A percentile compares a stretch with the other conserved stretches of the same genome.
phyloP scores from a whole-genome alignment of 53 echinoderm and acorn worm genomes.

The Patiria pectinifera region DNA sequence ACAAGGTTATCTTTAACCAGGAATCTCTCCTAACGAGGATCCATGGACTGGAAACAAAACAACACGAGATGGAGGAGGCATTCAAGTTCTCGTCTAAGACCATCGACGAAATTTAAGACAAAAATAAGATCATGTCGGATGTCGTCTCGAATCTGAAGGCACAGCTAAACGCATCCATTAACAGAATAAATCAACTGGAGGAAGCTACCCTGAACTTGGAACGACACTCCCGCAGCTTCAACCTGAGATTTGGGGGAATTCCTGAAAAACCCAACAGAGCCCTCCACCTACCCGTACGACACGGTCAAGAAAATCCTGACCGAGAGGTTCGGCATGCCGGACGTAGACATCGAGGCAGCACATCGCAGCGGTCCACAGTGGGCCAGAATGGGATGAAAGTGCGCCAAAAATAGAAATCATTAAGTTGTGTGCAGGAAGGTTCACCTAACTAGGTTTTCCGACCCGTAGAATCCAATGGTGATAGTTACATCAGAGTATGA shows the following conservation, averaged over 20 bases:
- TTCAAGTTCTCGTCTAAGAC: constrained; percentile 1
- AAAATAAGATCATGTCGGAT: constrained; percentile 11
- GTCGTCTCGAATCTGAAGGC: neutral
- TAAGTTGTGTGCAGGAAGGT: neutral
- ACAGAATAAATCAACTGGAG: neutral
- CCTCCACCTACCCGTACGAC: neutral
- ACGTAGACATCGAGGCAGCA: constrained; percentile 10
- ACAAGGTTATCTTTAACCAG: neutral
- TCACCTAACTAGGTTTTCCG: neutral
- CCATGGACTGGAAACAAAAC: neutral
- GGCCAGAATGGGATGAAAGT: constrained; percentile 23
- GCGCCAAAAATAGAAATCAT: constrained; percentile 17
- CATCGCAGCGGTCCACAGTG: constrained; percentile 16
- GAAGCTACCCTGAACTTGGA: no score
- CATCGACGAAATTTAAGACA: constrained; percentile 8
- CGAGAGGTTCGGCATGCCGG: neutral
- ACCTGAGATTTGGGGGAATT: neutral
- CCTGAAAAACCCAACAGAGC: neutral
- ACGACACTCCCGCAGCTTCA: no score
- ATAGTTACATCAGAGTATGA: neutral
- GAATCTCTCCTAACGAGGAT: neutral
- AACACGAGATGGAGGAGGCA: constrained; percentile 1
- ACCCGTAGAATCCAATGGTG: no score
- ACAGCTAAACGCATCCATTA: neutral
- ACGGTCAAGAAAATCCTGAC: constrained; percentile 31